These are phyloP conservation scores for Pteronotus mesoamericanus DNA, from an alignment of 2,797 vertebrate species.

Conservation along the genomic window DNA sequence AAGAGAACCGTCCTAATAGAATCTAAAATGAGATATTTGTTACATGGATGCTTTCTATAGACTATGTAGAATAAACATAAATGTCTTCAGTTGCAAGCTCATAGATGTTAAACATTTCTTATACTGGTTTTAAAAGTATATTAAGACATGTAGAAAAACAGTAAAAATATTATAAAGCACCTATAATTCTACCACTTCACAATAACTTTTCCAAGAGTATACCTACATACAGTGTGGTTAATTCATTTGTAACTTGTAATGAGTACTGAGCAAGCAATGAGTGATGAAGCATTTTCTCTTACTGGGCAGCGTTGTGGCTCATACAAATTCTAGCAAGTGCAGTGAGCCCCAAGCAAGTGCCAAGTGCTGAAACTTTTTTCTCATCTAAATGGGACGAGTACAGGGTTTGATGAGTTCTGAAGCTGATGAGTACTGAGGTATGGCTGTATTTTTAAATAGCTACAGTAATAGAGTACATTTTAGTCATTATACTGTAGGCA, in stretches of 20 bases:
- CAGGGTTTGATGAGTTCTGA: no score
- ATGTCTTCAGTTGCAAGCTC: not conserved
- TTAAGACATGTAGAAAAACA: not conserved
- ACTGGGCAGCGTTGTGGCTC: not conserved
- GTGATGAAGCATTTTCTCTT: not conserved
- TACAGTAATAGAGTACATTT: not conserved
- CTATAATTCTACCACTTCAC: not conserved
- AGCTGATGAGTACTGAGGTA: not conserved
- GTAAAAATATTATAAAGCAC: not conserved
- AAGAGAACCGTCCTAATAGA: not conserved
- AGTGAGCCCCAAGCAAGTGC: not conserved
- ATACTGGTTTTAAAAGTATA: not conserved
- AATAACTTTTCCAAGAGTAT: not conserved
- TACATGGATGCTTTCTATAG: not conserved
- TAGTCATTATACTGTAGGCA: not conserved
- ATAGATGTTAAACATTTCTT: conserved; percentile 20
- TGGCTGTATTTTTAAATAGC: not conserved
- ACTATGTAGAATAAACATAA: not conserved
- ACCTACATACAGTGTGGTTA: not conserved
- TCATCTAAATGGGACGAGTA: not conserved
- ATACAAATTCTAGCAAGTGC: not conserved
- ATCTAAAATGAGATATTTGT: conserved; percentile 17
- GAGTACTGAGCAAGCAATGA: not conserved
- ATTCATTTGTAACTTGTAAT: not conserved
- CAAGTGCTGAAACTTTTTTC: not conserved